Evolutionary conservation across 2,888 invertebrate species (phyloP), one percentile per base, ranked within the genome.

Genomic region (Macropis europaea): DNA sequence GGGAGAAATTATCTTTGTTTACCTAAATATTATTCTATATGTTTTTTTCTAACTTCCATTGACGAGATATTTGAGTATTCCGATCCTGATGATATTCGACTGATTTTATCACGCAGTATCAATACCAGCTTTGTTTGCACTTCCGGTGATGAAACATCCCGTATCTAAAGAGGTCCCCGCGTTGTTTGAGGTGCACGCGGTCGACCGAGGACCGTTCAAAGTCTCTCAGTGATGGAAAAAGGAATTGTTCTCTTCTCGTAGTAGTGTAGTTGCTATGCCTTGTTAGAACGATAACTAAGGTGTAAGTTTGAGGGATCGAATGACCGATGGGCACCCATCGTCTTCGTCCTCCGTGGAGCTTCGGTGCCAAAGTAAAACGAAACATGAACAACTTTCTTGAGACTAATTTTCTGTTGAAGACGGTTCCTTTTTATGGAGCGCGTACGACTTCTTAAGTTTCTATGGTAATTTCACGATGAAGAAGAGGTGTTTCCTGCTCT

Each of bases 191-290:
- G 36, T 17, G 17, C n/a, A 19, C 32, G 17, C 11, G 74, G 67
- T 67, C 66, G 68, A 70, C 68, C 70, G 67, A 61, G 73, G 75
- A 60, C 61, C 68, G 66, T 67, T 61, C 59, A 15, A 60, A 57
- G 77, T 74, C 71, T 69, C 79, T 43, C 67, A 64, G 80, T 79
- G 80, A 77, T 79, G 77, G 71, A 81, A 76, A 79, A 80, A 84
- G 83, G 84, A 84, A 83, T 85, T 85, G 83, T 82, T 82, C 76
- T 80, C 74, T 80, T 80, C 81, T 82, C 69, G 75, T 84, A 83
- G 80, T 77, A 74, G 63, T 62, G 79, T 82, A 85, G 82, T 52
- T 71, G 76, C 81, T 78, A 82, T 83, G 83, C 83, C 79, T 82
- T 82, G 78, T 77, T 83, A 81, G 71, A 61, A 70, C 56, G 56